Conservation (phyloP, 2,797 vertebrate species). For the Oreochromis mossambicus region DNA sequence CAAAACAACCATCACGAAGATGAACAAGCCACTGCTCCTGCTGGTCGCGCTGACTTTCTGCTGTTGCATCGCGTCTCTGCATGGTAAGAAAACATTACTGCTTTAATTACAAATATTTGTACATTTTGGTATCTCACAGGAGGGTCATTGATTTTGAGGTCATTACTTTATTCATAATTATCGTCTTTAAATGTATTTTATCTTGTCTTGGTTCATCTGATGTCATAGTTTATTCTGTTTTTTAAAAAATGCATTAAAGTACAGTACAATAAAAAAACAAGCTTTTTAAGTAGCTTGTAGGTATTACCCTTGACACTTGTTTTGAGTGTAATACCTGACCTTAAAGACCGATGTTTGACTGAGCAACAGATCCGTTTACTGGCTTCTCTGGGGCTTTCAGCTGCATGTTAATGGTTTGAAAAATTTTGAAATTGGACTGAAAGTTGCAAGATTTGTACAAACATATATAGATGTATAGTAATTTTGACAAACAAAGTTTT, state of each 20-base stretch:
- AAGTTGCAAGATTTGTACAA: neutral
- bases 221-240: neutral
- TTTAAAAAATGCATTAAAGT: neutral
- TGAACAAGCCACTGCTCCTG: conserved; percentile 13
- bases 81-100: conserved; percentile 16
- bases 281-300: neutral
- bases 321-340: neutral
- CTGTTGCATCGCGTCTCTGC: conserved; percentile 22
- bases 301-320: rapidly evolving
- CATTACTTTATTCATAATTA: neutral
- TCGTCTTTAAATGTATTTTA: neutral
- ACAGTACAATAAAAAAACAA: neutral
- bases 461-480: neutral
- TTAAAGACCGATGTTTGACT: rapidly evolving
- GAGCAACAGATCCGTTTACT: neutral
- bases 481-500: neutral
- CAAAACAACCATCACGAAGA: conserved; percentile 19
- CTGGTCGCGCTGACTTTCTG: conserved; percentile 34
- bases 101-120: neutral
- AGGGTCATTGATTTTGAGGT: neutral
- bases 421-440: neutral
- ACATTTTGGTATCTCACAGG: neutral
- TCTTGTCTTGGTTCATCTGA: neutral
- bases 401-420: neutral
- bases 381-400: neutral